These are phyloP conservation scores for Montipora cactus DNA, from an alignment of 64 coral and sea anemone species.

Conservation along the genomic window DNA sequence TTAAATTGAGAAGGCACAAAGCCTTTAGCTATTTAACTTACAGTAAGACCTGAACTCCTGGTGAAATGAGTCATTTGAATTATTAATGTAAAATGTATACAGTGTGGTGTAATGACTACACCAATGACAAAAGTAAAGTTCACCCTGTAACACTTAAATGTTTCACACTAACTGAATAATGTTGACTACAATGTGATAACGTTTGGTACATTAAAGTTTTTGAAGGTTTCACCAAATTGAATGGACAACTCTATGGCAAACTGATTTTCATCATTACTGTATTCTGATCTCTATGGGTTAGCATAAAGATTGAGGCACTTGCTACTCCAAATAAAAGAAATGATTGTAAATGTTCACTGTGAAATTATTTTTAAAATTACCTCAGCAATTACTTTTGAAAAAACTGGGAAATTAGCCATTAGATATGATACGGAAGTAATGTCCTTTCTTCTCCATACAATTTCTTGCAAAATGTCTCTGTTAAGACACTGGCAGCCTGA, in stretches of 20 bases:
- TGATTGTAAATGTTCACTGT: neutral
- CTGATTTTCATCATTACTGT: neutral
- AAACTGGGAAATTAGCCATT: slow-evolving; percentile 47
- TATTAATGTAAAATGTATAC: neutral
- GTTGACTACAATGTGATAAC: neutral
- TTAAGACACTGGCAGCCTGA: neutral
- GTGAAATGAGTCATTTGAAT: neutral
- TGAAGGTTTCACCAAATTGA: neutral
- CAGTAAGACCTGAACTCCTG: neutral
- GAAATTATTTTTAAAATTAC: slow-evolving; percentile 47
- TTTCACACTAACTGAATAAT: neutral
- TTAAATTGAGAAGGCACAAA: neutral
- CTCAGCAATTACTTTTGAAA: slow-evolving; percentile 21
- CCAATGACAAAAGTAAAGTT: neutral
- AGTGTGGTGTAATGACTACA: neutral
- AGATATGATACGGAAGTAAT: slow-evolving; percentile 40
- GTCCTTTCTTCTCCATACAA: slow-evolving; percentile 28
- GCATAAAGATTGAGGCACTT: neutral
- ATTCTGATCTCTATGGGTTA: neutral
- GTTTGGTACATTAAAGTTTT: neutral
- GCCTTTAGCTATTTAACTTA: neutral
- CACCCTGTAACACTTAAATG: neutral
- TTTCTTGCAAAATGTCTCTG: slow-evolving; percentile 31
- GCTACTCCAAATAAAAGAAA: neutral
- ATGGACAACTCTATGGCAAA: neutral